Base-by-base conservation (phyloP, 2,797 vertebrate genomes). In the Serranus cabrilla region DNA sequence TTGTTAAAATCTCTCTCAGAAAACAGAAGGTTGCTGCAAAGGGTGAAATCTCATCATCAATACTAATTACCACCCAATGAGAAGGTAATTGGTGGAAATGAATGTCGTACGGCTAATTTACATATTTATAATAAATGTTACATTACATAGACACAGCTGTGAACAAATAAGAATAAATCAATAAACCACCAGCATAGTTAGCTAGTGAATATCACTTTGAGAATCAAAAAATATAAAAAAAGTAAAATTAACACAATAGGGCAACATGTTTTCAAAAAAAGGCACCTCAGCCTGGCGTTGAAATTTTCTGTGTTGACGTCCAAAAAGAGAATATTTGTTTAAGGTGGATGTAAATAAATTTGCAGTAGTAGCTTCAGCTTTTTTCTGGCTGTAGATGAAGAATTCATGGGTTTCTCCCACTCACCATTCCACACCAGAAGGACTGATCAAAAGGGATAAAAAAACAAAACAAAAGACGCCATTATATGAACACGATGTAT, bases 21-120 rank as follows among this genome's bases (percentile, higher is more conserved):
- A 87, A 74, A 76, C 69, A 74, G 56, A 79, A 70, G 71, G 76
- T 88, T 78, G 87, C 72, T 81, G 52, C 59, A 78, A 83, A 84
- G 72, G 63, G 43, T 71, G 31, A 66, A 51, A 62, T 65, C 67
- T 82, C 74, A 85, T 83, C 80, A 83, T 81, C 80, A 87, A 68
- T 75, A 74, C 66, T 75, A 84, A 89, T 85, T 82, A 87, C 61
- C 62, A 57, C 69, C 69, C 65, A 66, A 56, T 80, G 66, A 80
- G 60, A 76, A 76, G 65, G 34, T 91, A 86, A 87, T 81, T 80
- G 84, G 74, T 62, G 65, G 50, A 75, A 89, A 82, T 81, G 8
- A 81, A 81, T 81, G 74, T 20, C 11, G 14, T 84, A 78, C 56
- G 62, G 47, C 61, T 74, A 4, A 85, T 85, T 88, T 84, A 54